These are phyloP conservation scores for Aplysina aerophoba DNA, from an alignment of 37 sponge, comb jelly and placozoan genomes.

Conservation along the genomic window DNA sequence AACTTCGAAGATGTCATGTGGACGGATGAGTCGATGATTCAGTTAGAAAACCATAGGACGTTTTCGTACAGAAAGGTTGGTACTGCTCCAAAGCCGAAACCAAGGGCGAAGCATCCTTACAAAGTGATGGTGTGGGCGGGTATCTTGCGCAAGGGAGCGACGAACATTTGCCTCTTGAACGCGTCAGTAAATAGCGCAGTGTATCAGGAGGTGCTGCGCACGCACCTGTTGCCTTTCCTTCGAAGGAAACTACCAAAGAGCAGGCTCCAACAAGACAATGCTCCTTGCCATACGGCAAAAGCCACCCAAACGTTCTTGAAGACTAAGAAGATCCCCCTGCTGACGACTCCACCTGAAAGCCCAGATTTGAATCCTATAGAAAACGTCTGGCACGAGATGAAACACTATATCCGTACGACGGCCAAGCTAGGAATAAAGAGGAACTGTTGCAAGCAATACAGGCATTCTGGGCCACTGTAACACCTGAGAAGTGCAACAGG, in stretches of 20 bases:
- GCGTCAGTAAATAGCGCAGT: neutral
- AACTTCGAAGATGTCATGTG: too few relatives aligned
- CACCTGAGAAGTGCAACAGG: neutral
- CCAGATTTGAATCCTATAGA: conserved; percentile 6
- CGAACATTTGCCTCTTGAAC: neutral
- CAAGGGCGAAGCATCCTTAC: conserved; percentile 2
- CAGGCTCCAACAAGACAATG: conserved; percentile 15
- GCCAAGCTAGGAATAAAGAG: conserved; percentile 1
- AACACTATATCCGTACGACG: conserved; percentile 6
- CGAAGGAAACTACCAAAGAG: neutral
- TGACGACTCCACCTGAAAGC: neutral
- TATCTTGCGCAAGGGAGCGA: neutral
- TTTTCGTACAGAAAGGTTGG: neutral
- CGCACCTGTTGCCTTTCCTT: conserved; percentile 14
- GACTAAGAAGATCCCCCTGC: neutral
- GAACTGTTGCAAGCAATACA: neutral
- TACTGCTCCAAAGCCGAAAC: neutral
- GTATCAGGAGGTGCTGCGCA: conserved; percentile 2
- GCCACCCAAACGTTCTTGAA: neutral
- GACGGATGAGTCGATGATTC: too few relatives aligned
- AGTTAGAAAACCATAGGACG: too few relatives aligned
- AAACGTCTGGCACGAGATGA: conserved; percentile 19
- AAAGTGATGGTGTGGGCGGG: conserved; percentile 15
- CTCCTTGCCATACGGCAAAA: neutral
- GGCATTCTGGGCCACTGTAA: conserved; percentile 19